Percentiles rank a stretch among this genome's conserved stretches.
phyloP scores from a whole-genome alignment of 2,888 invertebrate species.

The Caprella mutica region DNA sequence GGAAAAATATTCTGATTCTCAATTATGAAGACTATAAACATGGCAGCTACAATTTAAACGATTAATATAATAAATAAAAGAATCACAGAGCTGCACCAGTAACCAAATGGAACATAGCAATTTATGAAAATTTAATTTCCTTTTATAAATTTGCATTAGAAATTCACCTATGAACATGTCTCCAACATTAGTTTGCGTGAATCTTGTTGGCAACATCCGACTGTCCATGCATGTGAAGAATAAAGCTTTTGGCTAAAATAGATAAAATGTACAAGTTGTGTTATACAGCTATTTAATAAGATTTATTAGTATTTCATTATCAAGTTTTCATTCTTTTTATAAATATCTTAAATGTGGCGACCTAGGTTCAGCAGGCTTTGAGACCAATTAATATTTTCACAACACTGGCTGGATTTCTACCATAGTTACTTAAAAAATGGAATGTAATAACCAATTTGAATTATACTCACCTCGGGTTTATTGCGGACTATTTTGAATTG shows the following conservation, averaged over 20 bases:
- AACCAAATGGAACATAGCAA: too few species aligned
- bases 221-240: slow-evolving; percentile 98
- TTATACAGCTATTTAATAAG: background rate
- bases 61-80: too few species aligned
- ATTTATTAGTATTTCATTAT: slow-evolving; percentile 33
- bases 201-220: slow-evolving; percentile 88
- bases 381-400: background rate
- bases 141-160: too few species aligned
- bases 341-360: too few species aligned
- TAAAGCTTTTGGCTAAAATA: slow-evolving; percentile 74
- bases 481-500: slow-evolving; percentile 81
- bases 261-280: background rate
- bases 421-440: background rate
- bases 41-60: too few species aligned
- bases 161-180: slow-evolving; percentile 89
- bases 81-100: too few species aligned
- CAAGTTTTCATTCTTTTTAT: too few species aligned
- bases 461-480: slow-evolving; percentile 63
- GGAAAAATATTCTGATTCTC: too few species aligned
- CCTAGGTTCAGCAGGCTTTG: background rate
- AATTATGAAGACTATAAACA: too few species aligned
- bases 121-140: too few species aligned
- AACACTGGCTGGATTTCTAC: background rate
- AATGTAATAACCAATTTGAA: background rate
- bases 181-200: slow-evolving; percentile 88